These are phyloP conservation scores for Hydrochoerus hydrochaeris DNA, from an alignment of 2,113 vertebrate species.

Conservation along the genomic window DNA sequence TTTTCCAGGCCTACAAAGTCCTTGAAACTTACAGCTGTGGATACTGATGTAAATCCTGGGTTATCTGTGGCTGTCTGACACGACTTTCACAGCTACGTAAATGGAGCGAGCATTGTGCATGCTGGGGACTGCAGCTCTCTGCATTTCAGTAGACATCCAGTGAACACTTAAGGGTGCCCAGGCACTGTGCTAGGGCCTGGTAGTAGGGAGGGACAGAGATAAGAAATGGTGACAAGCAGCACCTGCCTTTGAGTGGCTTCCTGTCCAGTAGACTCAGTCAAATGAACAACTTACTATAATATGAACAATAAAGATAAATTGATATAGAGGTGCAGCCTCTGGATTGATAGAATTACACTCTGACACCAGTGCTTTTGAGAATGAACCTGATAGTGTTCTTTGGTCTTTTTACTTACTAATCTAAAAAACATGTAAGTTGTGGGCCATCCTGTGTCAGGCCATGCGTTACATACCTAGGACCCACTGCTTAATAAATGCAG, in stretches of 20 bases:
- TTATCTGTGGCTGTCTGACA: neutral
- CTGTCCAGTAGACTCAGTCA: neutral
- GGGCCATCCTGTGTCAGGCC: neutral
- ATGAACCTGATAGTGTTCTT: neutral
- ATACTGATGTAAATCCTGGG: conserved; percentile 2
- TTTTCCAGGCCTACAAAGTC: conserved; percentile 56
- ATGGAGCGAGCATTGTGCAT: neutral
- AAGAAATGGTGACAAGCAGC: neutral
- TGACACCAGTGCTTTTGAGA: neutral
- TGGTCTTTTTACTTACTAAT: neutral
- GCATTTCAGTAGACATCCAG: neutral
- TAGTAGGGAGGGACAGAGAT: neutral
- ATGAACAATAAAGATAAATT: neutral
- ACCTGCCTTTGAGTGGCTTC: conserved; percentile 1
- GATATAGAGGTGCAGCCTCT: neutral
- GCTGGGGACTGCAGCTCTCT: neutral
- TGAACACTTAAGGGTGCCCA: neutral
- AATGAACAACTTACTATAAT: neutral
- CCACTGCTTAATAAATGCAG: neutral
- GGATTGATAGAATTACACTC: neutral
- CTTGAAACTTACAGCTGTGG: conserved; percentile 56
- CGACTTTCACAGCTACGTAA: conserved; percentile 34
- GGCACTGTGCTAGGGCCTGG: neutral
- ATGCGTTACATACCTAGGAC: neutral
- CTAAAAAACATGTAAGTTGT: neutral